Evolutionary conservation across 2,797 vertebrate species (phyloP).

Genomic region (Notolabrus celidotus): DNA sequence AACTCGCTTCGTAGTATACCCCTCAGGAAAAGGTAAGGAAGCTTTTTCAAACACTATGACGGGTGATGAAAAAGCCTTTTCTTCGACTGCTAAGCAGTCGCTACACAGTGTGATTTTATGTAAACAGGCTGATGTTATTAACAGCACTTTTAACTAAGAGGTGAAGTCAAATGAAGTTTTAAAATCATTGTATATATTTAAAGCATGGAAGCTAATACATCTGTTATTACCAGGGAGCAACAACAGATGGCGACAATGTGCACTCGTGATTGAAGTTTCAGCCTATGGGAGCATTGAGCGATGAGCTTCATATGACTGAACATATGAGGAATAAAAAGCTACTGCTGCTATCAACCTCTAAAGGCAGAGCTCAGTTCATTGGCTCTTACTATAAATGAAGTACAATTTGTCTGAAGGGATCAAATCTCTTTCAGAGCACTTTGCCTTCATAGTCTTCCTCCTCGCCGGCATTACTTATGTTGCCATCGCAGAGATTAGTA

Average conservation of each 20-base stretch:
- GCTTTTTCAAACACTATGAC: neutral
- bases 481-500: conserved; percentile 34
- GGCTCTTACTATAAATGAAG: conserved; percentile 29
- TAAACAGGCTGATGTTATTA: conserved; percentile 3
- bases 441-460: conserved; percentile 48
- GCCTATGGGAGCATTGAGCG: neutral
- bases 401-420: conserved; percentile 27
- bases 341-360: conserved; percentile 32
- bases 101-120: neutral
- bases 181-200: neutral
- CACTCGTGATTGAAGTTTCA: neutral
- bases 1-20: too few relatives aligned
- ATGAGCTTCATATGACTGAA: conserved; percentile 10
- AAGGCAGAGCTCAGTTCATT: conserved; percentile 6
- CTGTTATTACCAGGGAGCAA: conserved; percentile 25
- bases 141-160: conserved; percentile 1
- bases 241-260: conserved; percentile 17
- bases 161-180: neutral
- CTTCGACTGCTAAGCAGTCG: neutral
- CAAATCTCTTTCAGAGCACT: conserved; percentile 34
- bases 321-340: conserved; percentile 9
- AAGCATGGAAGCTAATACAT: conserved; percentile 3
- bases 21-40: neutral
- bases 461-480: conserved; percentile 24
- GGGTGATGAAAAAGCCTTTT: neutral